Evolutionary conservation across 2,888 invertebrate species (phyloP), one percentile per base, ranked within the genome.

Genomic region (Coelopa pilipes): DNA sequence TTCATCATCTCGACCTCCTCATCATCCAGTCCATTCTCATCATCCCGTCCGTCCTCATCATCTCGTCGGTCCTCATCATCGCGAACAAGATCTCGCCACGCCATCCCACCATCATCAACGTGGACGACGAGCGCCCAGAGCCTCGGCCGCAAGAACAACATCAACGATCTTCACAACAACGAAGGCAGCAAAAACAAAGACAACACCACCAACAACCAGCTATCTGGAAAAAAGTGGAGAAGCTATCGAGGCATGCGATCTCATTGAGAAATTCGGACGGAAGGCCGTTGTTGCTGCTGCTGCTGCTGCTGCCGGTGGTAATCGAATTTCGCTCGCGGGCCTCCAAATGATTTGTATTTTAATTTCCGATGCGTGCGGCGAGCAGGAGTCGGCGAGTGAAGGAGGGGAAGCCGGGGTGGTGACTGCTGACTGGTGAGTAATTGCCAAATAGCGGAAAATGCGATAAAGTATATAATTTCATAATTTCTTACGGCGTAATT

Each of bases 131-230:
- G 34, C 2, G 34, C 34, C 34, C 34, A 34, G 7, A 34, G 34
- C 34, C 34, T 34, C 34, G 34, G 7, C 21, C 65, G 50, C 62
- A 53, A 13, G 5, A 60, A 60, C 50, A 57, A 24, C 59, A 67
- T 34, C 72, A 63, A 45, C 49, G 57, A 62, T 47, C 59, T 57
- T 34, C 66, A 62, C 60, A 66, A 24, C 53, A 34, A 10, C 50
- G 68, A 49, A 34, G 34, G 34, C 2, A 7, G 34, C 34, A 34
- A 34, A 34, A 34, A 34, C 2, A 34, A 34, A 34, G n/a, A n/a
- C 49, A 10, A 49, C 49, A 49, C 10, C 49, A 11, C 13, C 10
- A 49, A 49, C 10, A 49, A 13, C 10, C 49, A 49, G 13, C 49
- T 49, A 13, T 49, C 10, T 49, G 13, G 49, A 11, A 11, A 49